Conservation (phyloP, 2,888 invertebrate genomes). For the Alentia gelatinosa region DNA sequence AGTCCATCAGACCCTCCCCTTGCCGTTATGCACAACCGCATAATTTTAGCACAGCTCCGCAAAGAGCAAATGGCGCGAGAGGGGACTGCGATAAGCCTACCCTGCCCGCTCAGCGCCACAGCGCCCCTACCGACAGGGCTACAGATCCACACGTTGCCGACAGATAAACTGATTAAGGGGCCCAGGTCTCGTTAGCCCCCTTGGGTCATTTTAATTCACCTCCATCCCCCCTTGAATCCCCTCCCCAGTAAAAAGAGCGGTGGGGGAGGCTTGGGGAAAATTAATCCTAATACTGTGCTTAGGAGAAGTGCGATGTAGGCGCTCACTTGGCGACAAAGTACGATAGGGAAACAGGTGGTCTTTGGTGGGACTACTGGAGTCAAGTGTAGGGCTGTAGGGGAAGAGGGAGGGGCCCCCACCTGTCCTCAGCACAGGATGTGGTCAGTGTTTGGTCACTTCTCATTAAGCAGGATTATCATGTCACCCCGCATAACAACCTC, state of each 20-base stretch:
- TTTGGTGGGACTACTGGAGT: not conserved
- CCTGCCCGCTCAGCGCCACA: too few species aligned
- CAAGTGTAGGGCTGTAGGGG: not conserved
- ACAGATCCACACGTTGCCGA: not conserved
- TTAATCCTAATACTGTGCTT: not conserved
- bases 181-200: not conserved
- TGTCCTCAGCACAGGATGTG: not conserved
- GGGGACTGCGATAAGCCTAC: too few species aligned
- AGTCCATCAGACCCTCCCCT: not conserved
- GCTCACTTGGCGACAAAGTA: not conserved
- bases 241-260: not conserved
- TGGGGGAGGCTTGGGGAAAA: not conserved
- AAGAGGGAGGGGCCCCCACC: not conserved
- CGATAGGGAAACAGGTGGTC: not conserved
- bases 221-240: not conserved
- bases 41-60: slow-evolving; percentile 17
- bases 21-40: not conserved
- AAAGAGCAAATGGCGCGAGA: not conserved
- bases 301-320: not conserved
- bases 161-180: not conserved
- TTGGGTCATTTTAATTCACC: not conserved
- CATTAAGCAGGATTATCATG: slow-evolving; percentile 30
- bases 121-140: too few species aligned
- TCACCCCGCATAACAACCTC: not conserved
- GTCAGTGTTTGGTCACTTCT: slow-evolving; percentile 2